Evolutionary conservation across 2,888 invertebrate species (phyloP).

Genomic region (Dione vanillae): DNA sequence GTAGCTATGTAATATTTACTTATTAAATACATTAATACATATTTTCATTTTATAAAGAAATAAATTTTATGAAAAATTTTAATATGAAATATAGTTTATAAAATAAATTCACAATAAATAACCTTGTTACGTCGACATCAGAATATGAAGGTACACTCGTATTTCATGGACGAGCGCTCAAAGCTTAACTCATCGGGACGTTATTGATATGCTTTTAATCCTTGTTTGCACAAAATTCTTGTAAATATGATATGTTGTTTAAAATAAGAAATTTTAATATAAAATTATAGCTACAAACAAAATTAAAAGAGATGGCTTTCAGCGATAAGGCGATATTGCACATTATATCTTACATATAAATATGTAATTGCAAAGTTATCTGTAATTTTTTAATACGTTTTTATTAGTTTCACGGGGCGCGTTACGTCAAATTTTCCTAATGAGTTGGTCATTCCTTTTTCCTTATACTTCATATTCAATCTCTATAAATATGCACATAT

Average conservation of each 20-base stretch:
- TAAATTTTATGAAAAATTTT: slow-evolving; percentile 1
- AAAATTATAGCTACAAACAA: no score
- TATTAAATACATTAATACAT: not conserved
- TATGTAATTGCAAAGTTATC: no score
- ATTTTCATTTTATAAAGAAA: not conserved
- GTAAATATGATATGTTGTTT: slow-evolving; percentile 28
- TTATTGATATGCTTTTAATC: slow-evolving; percentile 60
- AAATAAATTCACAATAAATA: slow-evolving; percentile 23
- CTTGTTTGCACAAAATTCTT: slow-evolving; percentile 51
- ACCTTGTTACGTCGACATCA: slow-evolving; percentile 23
- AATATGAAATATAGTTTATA: slow-evolving; percentile 12
- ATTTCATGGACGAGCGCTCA: slow-evolving; percentile 55
- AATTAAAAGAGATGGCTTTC: no score
- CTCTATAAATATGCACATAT: no score
- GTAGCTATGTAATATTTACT: not conserved
- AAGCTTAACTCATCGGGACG: slow-evolving; percentile 50
- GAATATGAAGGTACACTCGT: slow-evolving; percentile 39
- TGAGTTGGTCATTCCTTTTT: no score
- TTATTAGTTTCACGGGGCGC: no score
- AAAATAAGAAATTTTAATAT: slow-evolving; percentile 13
- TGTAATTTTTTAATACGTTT: no score
- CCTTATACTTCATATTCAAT: no score
- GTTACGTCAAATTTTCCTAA: no score
- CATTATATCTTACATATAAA: no score
- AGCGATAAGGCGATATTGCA: no score